Evolutionary conservation across 1,140 invertebrate genomes (phyloP), one percentile per base, ranked within the genome.

Genomic region (Dendrolimus kikuchii): DNA sequence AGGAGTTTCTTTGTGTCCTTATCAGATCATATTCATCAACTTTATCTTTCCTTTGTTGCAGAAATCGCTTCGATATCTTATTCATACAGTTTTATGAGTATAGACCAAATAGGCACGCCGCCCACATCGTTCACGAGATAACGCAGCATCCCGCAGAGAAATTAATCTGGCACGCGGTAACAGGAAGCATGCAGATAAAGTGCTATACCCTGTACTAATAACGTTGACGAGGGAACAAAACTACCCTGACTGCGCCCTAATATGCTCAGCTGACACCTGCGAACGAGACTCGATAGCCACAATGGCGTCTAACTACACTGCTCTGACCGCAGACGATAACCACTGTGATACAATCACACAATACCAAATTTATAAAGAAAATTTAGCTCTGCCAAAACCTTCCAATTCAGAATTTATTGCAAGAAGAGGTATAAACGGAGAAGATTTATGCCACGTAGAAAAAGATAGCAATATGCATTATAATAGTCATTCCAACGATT

Each of bases 21-120:
- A 68, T 68, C 60, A 54, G 46, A 44, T 64, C 44, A 52, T 53
- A 66, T 60, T 69, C 42, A 78, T 69, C 55, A 68, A 64, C 47
- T 49, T 63, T 66, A 73, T 76, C 62, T 60, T 60, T 74, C 68
- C 66, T 70, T 79, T 81, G 78, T 85, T 85, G 70, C 81, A 85
- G 81, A 81, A 71, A 83, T 77, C 71, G 70, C 77, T 80, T 71
- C 68, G 61, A 77, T 82, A 81, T 81, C 78, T 77, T 79, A 74
- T 81, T 64, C 62, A 78, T 62, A 81, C 81, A 81, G 77, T 77
- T 79, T 80, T 81, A 75, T 70, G 77, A 80, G 81, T 78, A 66
- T 64, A 70, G 65, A 74, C 69, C 70, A 78, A 81, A 82, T 74
- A 82, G 62, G 62, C 64, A 49, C 63, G 58, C 77, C 77, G 71